Base-by-base conservation (phyloP, 2,113 vertebrate species). In the Eubucco bourcierii region DNA sequence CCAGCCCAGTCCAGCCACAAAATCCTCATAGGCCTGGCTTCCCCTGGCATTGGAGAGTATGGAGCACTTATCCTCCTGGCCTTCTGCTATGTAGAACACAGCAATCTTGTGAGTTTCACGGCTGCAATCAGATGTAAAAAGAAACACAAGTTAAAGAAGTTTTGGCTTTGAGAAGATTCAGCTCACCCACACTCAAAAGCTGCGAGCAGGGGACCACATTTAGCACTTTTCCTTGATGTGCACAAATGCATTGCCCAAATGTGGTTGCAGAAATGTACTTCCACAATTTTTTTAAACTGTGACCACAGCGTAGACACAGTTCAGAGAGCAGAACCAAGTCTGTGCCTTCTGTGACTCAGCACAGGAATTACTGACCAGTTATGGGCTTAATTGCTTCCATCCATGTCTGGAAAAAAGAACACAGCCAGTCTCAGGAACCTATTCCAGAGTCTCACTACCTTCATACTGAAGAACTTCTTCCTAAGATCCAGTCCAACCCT, bases 41-140 rank as follows among this genome's bases (percentile, higher is more conserved):
- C 99, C 99, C 81, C 98, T 97, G 4, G 97, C 97, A 41, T 99
- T 99, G n/a, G 99, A 98, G 72, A 99, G 96, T 94, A 99, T 99
- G 10, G 99, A 99, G 82, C 98, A 99, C 93, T 99, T 99, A 96
- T 99, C 99, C 95, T 99, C 99, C 95, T 99, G 99, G 25, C 99
- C 99, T 94, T 99, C 99, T 31, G 98, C 98, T 28, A 99, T 99
- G 97, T 99, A 99, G 96, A 99, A 99, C 79, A 99, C 98, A 1
- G 99, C 99, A 15, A 99, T 99, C 97, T 99, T 99, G 97, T 99
- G 99, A 1, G 99, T 99, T 97, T 99, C 99, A 52, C 99, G 98
- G 89, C 99, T 99, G 92, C 28, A 97, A 92, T 1, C 5, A 76
- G 19, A 73, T 25, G 70, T 9, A 93, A 88, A 72, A 55, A 64